Evolutionary conservation across 2,888 invertebrate genomes (phyloP), one percentile per base, ranked within the genome.

Genomic region (Entomobrya multifasciata): DNA sequence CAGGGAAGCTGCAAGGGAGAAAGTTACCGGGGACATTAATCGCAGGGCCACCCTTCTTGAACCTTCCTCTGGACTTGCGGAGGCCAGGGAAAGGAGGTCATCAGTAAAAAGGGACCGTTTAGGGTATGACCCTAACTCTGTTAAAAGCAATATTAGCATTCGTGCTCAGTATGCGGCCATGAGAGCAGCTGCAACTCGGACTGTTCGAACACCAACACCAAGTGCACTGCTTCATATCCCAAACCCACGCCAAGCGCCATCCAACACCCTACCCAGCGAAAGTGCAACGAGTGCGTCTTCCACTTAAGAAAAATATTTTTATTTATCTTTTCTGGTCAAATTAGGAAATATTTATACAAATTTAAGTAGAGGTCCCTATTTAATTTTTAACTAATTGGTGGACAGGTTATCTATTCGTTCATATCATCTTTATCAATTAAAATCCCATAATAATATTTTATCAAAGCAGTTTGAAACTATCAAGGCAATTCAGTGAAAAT

Each of bases 91-190:
- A 72, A 78, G 30, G 30, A 78, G 85, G 13, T 17, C 72, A 15
- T 30, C 65, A 1, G 4, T 70, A 0, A 83, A 67, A 49, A 67
- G 85, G 60, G 87, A 84, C 3, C 81, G 88, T 20, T 67, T 77
- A 22, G 84, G 84, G 15, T 84, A 85, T 72, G 88, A 88, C 41
- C 52, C 86, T 13, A 77, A 36, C 17, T 86, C 86, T 57, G 83
- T 88, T 11, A 47, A 65, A 65, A 88, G 79, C 41, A 88, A 88
- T 52, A 88, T 88, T 27, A 86, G 76, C 79, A 86, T 88, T 47
- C 81, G 86, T 65, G 89, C 89, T 60, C 89, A 89, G 30, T 89
- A 89, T 57, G 88, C 89, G 30, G 89, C 87, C 2, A 89, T 89
- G 89, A 77, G 89, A 72, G 83, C 80, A n/a, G 87, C 86, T 47